phyloP scores from a whole-genome alignment of 2,888 invertebrate genomes.

The Tigriopus californicus region DNA sequence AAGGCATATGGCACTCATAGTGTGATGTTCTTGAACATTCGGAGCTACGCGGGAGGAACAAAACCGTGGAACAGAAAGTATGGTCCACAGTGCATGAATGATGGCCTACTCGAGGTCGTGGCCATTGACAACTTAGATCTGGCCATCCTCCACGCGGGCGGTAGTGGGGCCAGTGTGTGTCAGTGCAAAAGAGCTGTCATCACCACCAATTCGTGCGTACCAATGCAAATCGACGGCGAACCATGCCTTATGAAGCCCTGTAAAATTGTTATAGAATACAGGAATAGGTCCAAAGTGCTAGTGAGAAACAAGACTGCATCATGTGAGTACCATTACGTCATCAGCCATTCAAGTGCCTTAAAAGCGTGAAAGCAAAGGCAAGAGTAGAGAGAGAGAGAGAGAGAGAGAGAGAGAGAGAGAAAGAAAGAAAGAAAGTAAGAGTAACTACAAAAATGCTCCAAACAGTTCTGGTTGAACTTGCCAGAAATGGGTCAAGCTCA shows the following conservation, averaged over 20 bases:
- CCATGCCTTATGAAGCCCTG: constrained; percentile 9
- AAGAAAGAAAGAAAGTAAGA: too few species aligned
- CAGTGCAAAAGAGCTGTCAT: not conserved
- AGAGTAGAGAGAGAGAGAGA: too few species aligned
- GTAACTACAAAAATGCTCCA: too few species aligned
- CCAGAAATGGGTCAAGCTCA: too few species aligned
- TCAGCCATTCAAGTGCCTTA: too few species aligned
- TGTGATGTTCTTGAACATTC: constrained; percentile 89
- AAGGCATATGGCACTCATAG: constrained; percentile 89
- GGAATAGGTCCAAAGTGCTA: constrained; percentile 5
- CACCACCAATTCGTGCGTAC: not conserved
- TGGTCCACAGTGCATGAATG: constrained; percentile 67
- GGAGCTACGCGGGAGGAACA: constrained; percentile 87
- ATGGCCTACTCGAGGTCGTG: constrained; percentile 88
- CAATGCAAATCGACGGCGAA: constrained; percentile 14
- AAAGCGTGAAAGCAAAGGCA: too few species aligned
- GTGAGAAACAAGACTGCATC: constrained; percentile 8
- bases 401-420: too few species aligned
- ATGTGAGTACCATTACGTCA: too few species aligned
- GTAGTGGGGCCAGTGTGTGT: constrained; percentile 5
- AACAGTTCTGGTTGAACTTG: too few species aligned
- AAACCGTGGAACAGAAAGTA: constrained; percentile 78
- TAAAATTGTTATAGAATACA: not conserved
- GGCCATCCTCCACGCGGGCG: constrained; percentile 12
- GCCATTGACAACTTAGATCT: constrained; percentile 93